Evolutionary conservation across 2,888 invertebrate genomes (phyloP).

Genomic region (Heteropelma amictum): DNA sequence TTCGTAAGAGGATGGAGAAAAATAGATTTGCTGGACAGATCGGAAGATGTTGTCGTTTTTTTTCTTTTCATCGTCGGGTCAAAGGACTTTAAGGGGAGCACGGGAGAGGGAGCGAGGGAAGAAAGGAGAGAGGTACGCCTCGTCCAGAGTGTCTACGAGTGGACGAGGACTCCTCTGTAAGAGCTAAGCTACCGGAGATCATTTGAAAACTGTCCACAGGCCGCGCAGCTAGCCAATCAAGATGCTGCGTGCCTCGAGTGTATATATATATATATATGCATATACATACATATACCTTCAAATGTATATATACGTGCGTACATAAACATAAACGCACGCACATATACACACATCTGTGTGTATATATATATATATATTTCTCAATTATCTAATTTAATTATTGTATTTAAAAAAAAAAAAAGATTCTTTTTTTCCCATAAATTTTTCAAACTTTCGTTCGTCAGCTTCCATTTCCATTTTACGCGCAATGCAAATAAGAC

Average conservation of each 20-base stretch:
- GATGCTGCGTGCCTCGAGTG: conserved; percentile 76
- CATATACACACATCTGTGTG: not conserved
- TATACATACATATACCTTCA: conserved; percentile 1
- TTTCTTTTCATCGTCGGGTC: not conserved
- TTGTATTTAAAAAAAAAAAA: conserved; percentile 53
- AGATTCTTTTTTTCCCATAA: not conserved
- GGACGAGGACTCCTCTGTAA: conserved; percentile 73
- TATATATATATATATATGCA: conserved; percentile 4
- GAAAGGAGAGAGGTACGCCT: conserved; percentile 59
- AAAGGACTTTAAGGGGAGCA: not conserved
- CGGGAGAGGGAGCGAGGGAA: conserved; percentile 29
- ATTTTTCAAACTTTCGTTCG: conserved; percentile 59
- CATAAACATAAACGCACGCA: no score
- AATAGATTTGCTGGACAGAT: conserved; percentile 29
- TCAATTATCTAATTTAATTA: conserved; percentile 78
- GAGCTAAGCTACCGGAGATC: conserved; percentile 78
- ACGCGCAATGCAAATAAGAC: conserved; percentile 64
- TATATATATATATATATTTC: conserved; percentile 55
- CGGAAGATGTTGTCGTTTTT: conserved; percentile 8
- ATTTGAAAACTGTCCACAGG: conserved; percentile 78
- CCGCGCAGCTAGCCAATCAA: conserved; percentile 77
- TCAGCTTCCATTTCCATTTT: conserved; percentile 64
- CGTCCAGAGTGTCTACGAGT: conserved; percentile 65
- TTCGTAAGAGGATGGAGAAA: not conserved
- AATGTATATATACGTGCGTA: not conserved